These are phyloP conservation scores for Leptopilina myrica DNA, from an alignment of 2,888 invertebrate genomes.

Conservation along the genomic window DNA sequence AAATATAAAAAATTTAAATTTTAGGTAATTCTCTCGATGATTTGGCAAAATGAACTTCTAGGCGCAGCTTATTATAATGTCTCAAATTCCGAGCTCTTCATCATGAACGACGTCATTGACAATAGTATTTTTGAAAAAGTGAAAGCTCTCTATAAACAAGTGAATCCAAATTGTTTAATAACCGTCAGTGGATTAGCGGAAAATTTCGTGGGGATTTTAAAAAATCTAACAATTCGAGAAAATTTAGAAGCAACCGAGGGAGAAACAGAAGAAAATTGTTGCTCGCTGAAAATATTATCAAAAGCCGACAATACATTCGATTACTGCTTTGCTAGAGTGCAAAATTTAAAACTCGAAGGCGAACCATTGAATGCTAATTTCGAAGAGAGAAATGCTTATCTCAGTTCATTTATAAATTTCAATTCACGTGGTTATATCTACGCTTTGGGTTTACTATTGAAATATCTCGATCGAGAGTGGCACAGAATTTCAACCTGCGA, in stretches of 20 bases:
- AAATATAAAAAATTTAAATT: neutral
- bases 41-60: constrained; percentile 82
- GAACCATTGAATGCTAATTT: constrained; percentile 79
- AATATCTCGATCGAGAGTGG: constrained; percentile 85
- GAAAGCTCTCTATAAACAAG: constrained; percentile 80
- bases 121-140: constrained; percentile 81
- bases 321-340: constrained; percentile 79
- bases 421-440: constrained; percentile 81
- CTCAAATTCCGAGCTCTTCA: constrained; percentile 82
- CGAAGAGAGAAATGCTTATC: constrained; percentile 79
- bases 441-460: constrained; percentile 84
- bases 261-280: constrained; percentile 67
- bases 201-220: constrained; percentile 77
- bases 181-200: constrained; percentile 79
- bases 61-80: constrained; percentile 87
- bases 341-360: constrained; percentile 78
- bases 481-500: constrained; percentile 78
- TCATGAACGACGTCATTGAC: constrained; percentile 85
- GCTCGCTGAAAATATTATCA: constrained; percentile 79
- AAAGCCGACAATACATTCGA: constrained; percentile 81
- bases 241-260: constrained; percentile 58
- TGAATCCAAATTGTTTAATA: constrained; percentile 79
- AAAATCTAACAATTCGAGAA: constrained; percentile 73
- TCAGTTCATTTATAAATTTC: constrained; percentile 82
- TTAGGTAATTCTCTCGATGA: constrained; percentile 81